phyloP scores from a whole-genome alignment of 2,113 vertebrate species.

The Forbesichthys agassizii region DNA sequence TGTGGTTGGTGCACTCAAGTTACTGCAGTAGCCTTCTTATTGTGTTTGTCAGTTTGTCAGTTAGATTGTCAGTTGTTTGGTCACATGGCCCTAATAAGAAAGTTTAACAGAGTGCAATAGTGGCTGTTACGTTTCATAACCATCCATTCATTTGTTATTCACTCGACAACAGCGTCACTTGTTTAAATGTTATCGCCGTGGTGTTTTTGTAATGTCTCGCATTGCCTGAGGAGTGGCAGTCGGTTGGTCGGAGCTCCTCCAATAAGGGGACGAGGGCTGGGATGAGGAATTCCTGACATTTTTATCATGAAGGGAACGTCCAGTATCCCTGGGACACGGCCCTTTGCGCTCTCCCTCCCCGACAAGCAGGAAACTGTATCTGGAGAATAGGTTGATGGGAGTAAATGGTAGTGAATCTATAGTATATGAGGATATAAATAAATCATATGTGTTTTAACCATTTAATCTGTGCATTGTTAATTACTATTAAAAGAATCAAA shows the following conservation, averaged over 20 bases:
- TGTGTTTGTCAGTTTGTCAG: no score
- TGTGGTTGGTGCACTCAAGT: no score
- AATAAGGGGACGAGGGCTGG: slow-evolving; percentile 11
- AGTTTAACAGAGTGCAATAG: slow-evolving; percentile 18
- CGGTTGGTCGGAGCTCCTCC: slow-evolving; percentile 19
- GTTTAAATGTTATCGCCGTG: slow-evolving; percentile 21
- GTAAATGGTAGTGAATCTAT: no score
- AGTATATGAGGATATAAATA: no score
- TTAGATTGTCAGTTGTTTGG: no score
- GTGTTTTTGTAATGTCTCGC: slow-evolving; percentile 37
- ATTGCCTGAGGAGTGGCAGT: slow-evolving; percentile 15
- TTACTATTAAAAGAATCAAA: no score
- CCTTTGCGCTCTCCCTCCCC: slow-evolving; percentile 20
- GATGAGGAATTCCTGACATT: slow-evolving; percentile 53
- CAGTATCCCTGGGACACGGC: slow-evolving; percentile 39
- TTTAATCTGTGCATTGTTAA: no score
- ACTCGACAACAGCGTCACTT: slow-evolving; percentile 11
- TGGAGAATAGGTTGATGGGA: slow-evolving; percentile 17
- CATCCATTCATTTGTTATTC: slow-evolving; percentile 6
- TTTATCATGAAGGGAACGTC: slow-evolving; percentile 34
- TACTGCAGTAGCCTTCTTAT: no score
- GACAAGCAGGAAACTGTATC: slow-evolving; percentile 37
- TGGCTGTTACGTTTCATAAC: neutral
- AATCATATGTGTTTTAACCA: no score
- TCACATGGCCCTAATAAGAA: slow-evolving; percentile 7